Percentiles rank a stretch among this genome's conserved stretches.
phyloP scores from a whole-genome alignment of 2,888 invertebrate genomes.

The Spisula subtruncata region DNA sequence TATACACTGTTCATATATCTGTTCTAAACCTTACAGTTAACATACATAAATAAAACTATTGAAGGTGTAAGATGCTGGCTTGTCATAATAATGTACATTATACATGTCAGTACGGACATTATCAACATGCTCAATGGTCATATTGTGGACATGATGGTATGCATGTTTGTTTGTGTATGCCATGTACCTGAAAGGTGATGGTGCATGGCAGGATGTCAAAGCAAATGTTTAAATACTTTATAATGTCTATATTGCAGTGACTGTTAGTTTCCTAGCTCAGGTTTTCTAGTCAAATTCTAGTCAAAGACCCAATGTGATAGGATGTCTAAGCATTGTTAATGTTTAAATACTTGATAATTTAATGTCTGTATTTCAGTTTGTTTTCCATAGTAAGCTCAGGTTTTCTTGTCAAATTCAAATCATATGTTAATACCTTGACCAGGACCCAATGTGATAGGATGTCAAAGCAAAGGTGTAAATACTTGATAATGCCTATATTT shows the following conservation, averaged over 20 bases:
- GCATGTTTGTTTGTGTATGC: neutral
- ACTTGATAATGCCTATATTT: neutral
- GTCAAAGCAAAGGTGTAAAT: neutral
- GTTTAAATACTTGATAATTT: neutral
- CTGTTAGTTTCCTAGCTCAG: neutral
- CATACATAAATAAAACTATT: neutral
- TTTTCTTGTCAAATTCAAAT: no score
- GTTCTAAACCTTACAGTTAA: neutral
- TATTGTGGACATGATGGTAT: neutral
- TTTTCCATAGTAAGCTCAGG: neutral
- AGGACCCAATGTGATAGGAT: neutral
- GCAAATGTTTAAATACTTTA: neutral
- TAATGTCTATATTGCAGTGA: neutral
- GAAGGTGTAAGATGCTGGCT: conserved; percentile 31
- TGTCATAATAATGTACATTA: conserved; percentile 55
- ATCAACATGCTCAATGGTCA: conserved; percentile 7
- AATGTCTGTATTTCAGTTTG: neutral
- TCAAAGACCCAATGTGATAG: neutral
- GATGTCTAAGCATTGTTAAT: neutral
- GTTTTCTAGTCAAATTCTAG: neutral
- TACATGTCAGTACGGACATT: conserved; percentile 32
- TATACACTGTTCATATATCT: neutral
- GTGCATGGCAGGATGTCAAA: neutral
- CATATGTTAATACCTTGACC: no score
- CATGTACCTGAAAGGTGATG: neutral